A percentile compares a stretch with the other conserved stretches of the same genome.
These are phyloP conservation scores for Drosophila macrospina DNA, from an alignment of 2,888 invertebrate species.

Conservation along the genomic window DNA sequence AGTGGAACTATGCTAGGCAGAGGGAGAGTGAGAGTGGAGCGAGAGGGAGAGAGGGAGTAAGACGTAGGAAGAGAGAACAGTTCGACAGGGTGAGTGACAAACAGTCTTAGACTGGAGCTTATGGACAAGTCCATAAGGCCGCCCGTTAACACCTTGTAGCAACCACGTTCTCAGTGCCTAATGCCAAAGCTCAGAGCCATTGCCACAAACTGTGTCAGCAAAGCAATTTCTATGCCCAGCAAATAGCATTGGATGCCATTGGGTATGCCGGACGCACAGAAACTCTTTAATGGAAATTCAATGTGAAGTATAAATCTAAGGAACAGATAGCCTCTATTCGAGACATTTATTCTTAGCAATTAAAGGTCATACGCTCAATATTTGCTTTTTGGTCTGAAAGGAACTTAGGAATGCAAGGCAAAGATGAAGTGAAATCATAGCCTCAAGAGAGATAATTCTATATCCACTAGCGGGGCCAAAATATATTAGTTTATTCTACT, in stretches of 20 bases:
- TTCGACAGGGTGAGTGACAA: slow-evolving; percentile 51
- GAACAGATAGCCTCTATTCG: too few species aligned
- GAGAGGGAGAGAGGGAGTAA: too few species aligned
- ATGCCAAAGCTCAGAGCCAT: slow-evolving; percentile 81
- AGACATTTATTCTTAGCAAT: too few species aligned
- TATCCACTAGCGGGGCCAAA: too few species aligned
- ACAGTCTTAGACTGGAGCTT: slow-evolving; percentile 77
- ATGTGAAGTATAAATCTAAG: too few species aligned
- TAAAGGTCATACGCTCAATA: too few species aligned
- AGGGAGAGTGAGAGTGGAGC: neutral
- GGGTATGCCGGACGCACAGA: neutral
- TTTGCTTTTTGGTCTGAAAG: too few species aligned
- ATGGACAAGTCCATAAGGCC: slow-evolving; percentile 80
- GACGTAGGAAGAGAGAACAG: neutral
- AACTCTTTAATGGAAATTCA: neutral
- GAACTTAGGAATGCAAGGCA: too few species aligned
- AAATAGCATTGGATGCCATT: neutral
- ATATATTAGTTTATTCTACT: too few species aligned
- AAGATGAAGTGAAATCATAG: too few species aligned
- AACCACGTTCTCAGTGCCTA: slow-evolving; percentile 78
- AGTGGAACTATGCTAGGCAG: neutral
- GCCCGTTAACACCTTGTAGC: slow-evolving; percentile 80
- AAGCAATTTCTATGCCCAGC: slow-evolving; percentile 71
- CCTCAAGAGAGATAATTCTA: too few species aligned
- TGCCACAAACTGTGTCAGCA: slow-evolving; percentile 80